Conservation (phyloP, 2,113 vertebrate genomes). For the Chloropsis cyanopogon region DNA sequence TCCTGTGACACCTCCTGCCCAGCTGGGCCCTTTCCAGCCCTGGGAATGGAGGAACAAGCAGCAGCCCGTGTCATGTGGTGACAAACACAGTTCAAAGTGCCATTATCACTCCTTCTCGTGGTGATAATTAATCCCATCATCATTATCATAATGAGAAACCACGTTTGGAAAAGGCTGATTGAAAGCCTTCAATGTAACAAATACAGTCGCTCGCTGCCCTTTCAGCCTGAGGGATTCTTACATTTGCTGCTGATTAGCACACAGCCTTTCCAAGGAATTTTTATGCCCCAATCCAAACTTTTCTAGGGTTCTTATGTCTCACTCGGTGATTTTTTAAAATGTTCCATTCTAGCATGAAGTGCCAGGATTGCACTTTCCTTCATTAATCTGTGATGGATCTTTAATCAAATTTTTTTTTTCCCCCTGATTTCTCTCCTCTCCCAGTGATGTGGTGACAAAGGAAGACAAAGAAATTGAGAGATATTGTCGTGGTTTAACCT, state of each 20-base stretch:
- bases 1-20: neutral
- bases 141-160: constrained; percentile 66
- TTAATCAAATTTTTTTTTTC: constrained; percentile 53
- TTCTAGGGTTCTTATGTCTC: constrained; percentile 64
- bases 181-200: constrained; percentile 61
- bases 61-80: constrained; percentile 19
- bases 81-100: constrained; percentile 66
- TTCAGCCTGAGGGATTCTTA: constrained; percentile 61
- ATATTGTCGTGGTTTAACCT: neutral
- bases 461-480: neutral
- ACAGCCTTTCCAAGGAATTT: constrained; percentile 67
- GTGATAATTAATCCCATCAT: constrained; percentile 73
- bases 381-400: constrained; percentile 56
- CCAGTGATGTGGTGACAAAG: neutral
- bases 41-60: constrained; percentile 34
- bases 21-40: neutral
- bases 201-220: constrained; percentile 38
- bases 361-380: constrained; percentile 41
- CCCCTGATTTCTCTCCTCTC: constrained; percentile 17
- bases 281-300: constrained; percentile 66
- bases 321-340: constrained; percentile 61
- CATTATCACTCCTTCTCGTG: constrained; percentile 50
- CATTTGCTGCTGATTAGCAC: constrained; percentile 62
- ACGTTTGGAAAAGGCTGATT: constrained; percentile 67
- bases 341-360: constrained; percentile 50